These are phyloP conservation scores for Clangula hyemalis DNA, from an alignment of 2,797 vertebrate genomes.

Conservation along the genomic window DNA sequence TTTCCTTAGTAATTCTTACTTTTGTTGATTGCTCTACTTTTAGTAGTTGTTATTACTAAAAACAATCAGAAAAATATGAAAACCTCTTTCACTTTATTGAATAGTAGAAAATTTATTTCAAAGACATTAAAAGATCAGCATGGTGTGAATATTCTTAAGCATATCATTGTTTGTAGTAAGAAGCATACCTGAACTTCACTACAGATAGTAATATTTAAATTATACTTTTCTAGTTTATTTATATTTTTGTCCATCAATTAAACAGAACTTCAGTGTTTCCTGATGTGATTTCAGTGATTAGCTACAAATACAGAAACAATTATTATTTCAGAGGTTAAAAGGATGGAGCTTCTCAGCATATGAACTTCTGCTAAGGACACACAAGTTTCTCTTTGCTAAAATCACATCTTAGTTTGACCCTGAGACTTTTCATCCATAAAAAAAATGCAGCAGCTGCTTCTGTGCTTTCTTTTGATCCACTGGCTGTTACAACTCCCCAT, in stretches of 20 bases:
- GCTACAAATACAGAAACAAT: not conserved
- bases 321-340: not conserved
- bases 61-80: not conserved
- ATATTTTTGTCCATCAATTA: not conserved
- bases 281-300: not conserved
- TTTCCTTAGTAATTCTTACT: not conserved
- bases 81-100: not conserved
- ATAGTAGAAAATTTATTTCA: not conserved
- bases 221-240: not conserved
- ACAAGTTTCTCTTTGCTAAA: not conserved
- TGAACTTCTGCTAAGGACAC: not conserved
- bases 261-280: not conserved
- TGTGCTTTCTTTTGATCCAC: constrained; percentile 15
- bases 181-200: not conserved
- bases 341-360: not conserved
- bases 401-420: constrained; percentile 17
- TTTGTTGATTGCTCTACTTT: not conserved
- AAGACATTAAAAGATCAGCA: not conserved
- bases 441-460: not conserved
- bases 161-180: not conserved
- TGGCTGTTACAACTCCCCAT: not conserved
- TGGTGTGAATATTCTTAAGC: not conserved
- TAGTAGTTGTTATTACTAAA: not conserved
- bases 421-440: not conserved
- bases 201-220: not conserved